Percentiles rank a stretch among this genome's conserved stretches.
phyloP scores from a whole-genome alignment of 1,140 invertebrate species.

The Drosophila seguyi region DNA sequence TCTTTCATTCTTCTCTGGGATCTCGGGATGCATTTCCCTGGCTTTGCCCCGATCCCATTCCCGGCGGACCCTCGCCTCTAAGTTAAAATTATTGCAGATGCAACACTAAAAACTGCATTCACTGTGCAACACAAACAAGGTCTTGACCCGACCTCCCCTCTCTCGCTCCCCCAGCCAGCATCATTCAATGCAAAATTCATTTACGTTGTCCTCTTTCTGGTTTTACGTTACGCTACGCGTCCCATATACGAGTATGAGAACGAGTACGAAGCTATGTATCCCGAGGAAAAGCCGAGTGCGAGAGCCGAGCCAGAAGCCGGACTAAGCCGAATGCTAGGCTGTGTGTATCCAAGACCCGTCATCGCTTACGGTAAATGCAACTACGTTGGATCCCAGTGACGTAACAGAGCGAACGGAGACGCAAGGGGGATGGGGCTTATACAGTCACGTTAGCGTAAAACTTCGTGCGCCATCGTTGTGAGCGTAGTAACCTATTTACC shows the following conservation, averaged over 20 bases:
- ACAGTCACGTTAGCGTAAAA: constrained; percentile 75
- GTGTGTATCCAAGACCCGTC: constrained; percentile 39
- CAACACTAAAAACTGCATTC: constrained; percentile 1
- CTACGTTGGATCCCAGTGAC: constrained; percentile 55
- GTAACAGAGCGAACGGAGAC: constrained; percentile 45
- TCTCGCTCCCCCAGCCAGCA: constrained; percentile 29
- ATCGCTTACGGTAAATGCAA: constrained; percentile 56
- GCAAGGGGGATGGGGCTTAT: not conserved
- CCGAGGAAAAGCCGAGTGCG: not conserved
- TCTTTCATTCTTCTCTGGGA: not conserved
- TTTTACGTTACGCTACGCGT: constrained; percentile 80
- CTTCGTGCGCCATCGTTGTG: constrained; percentile 61
- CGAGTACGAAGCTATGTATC: constrained; percentile 13
- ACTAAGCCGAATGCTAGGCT: not conserved
- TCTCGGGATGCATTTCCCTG: constrained; percentile 1
- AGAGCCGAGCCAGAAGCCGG: constrained; percentile 2
- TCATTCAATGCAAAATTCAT: constrained; percentile 83
- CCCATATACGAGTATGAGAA: constrained; percentile 58
- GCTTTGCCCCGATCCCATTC: no score
- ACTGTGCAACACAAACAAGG: constrained; percentile 1
- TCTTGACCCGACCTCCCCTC: not conserved
- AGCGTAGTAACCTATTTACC: constrained; percentile 81
- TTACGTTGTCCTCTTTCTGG: constrained; percentile 78
- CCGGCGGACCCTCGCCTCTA: not conserved
- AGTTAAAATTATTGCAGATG: constrained; percentile 25